Conservation (phyloP, 2,113 vertebrate genomes). For the Seriola dumerili region DNA sequence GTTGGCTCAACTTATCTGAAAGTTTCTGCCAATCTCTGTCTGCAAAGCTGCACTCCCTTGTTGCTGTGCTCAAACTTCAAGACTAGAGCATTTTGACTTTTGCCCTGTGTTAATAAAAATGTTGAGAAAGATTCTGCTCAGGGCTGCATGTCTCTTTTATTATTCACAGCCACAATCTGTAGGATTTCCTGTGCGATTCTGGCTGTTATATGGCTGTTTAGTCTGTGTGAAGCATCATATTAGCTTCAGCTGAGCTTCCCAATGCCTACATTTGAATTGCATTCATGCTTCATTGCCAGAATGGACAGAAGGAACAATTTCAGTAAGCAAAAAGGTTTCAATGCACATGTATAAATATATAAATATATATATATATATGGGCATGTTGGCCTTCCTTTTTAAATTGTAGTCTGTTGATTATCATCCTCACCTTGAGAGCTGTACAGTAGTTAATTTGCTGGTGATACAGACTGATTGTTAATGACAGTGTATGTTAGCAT, state of each 20-base stretch:
- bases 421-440: neutral
- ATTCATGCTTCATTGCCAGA: no score
- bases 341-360: no score
- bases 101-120: neutral
- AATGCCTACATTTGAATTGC: no score
- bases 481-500: neutral
- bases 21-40: conserved; percentile 37
- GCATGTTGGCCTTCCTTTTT: neutral
- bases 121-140: neutral
- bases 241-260: no score
- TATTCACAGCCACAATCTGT: neutral
- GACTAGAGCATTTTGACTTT: neutral
- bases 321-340: no score
- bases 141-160: neutral
- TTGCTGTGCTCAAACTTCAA: neutral
- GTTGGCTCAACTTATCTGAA: conserved; percentile 36
- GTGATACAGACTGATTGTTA: neutral
- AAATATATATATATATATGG: no score
- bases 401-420: neutral
- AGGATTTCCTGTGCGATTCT: neutral
- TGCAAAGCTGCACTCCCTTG: neutral
- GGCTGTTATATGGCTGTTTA: no score
- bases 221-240: no score
- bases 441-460: neutral
- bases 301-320: no score